Conservation (phyloP, 2,797 vertebrate genomes). For the Oceanodroma leucorhoa region DNA sequence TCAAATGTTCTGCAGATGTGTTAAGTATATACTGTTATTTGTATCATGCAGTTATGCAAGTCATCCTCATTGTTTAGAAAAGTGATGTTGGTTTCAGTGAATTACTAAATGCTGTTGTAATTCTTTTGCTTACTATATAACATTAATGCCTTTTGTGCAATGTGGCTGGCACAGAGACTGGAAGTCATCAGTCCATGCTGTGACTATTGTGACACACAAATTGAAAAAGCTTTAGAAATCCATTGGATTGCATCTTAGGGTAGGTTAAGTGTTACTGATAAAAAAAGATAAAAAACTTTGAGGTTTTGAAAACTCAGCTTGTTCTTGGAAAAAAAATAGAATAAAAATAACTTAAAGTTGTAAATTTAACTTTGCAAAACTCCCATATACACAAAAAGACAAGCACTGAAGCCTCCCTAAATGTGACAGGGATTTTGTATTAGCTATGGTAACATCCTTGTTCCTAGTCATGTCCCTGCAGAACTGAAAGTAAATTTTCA, state of each 20-base stretch:
- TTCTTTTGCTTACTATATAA: background rate
- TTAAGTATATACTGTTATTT: background rate
- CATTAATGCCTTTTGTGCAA: background rate
- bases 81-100: background rate
- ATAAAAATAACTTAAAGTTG: background rate
- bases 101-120: background rate
- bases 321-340: background rate
- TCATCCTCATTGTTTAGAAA: background rate
- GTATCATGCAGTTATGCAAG: background rate
- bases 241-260: background rate
- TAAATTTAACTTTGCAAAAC: background rate
- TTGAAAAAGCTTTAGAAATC: background rate
- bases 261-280: background rate
- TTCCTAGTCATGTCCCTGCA: background rate
- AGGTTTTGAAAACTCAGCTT: background rate
- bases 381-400: background rate
- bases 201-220: background rate
- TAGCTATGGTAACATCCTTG: background rate
- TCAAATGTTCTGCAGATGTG: background rate
- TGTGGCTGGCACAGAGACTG: background rate
- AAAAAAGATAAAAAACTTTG: background rate
- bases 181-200: constrained; percentile 9
- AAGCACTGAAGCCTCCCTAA: background rate
- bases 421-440: background rate
- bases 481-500: background rate